These are phyloP conservation scores for Hippolais icterina DNA, from an alignment of 2,113 vertebrate genomes.

Conservation along the genomic window DNA sequence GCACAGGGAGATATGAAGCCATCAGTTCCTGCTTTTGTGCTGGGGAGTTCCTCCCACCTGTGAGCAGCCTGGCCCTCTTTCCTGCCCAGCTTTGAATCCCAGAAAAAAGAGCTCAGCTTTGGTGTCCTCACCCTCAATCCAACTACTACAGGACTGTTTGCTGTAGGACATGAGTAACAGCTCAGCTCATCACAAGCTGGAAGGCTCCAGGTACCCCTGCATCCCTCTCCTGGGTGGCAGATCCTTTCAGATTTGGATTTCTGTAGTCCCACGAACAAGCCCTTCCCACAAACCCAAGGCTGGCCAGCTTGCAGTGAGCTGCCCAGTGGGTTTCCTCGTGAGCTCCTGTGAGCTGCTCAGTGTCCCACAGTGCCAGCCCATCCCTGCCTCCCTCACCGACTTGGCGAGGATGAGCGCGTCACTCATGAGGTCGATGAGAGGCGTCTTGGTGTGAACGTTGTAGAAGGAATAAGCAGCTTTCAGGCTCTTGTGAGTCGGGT, in stretches of 20 bases:
- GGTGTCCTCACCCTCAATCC: background rate
- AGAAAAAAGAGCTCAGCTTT: background rate
- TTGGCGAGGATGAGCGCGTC: conserved; percentile 96
- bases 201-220: background rate
- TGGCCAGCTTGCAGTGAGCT: background rate
- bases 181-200: background rate
- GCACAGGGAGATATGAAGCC: background rate
- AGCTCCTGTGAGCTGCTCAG: background rate
- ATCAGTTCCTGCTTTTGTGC: background rate
- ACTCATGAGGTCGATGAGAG: conserved; percentile 95
- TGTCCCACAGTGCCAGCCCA: background rate
- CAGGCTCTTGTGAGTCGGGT: conserved; percentile 94
- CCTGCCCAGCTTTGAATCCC: background rate
- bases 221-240: background rate
- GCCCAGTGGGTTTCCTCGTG: background rate
- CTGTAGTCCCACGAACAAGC: background rate
- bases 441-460: conserved; percentile 93
- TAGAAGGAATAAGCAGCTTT: conserved; percentile 99
- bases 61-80: background rate
- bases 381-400: conserved; percentile 77
- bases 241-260: background rate
- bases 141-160: background rate
- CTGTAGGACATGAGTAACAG: background rate
- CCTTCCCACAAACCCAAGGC: background rate
- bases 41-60: background rate